Evolutionary conservation across 2,888 invertebrate species (phyloP), one percentile per base, ranked within the genome.

Genomic region (Drosophila nr. fundita): DNA sequence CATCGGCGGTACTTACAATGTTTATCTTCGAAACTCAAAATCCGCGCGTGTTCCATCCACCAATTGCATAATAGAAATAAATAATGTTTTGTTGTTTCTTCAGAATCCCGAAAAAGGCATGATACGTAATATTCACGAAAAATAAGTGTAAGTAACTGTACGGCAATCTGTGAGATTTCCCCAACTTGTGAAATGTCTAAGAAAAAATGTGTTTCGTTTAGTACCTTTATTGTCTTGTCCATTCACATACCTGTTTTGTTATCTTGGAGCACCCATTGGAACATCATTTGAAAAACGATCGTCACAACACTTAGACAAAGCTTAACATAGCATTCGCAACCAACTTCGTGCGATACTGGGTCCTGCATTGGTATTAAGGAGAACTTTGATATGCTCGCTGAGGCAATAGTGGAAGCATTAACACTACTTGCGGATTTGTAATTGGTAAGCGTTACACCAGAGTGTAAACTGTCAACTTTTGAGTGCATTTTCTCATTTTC

Each of bases 121-220:
- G 91, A 89, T 29, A 91, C 72, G 63, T 92, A 91, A 60, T 91
- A 90, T 53, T 92, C 92, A 55, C 92, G 90, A 71, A 91, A 92
- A 55, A 92, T 90, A 24, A 87, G 81, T 36, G 91, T 89, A 24
- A 92, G 65, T 40, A 92, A 78, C 18, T 91, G 91, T 0, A 92
- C 84, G 4, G 91, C 86, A 15, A 91, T 78, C 57, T 89, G 87
- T 2, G 92, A 91, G 27, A 92, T 88, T 73, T 87, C 83, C 1
- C 85, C 83, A 21, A 92, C 89, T 48, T 84, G 71, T 21, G 68
- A 73, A 18, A 86, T 79, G 67, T 86, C 92, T 92, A 45, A 58
- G 49, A 57, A 57, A 50, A 13, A 27, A 11, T 10, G 27, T 7
- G 5, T n/a, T 29, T n/a, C 24, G 21, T 42, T 11, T 42, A 29